phyloP scores from a whole-genome alignment of 2,113 vertebrate genomes.

The Saguinus midas region DNA sequence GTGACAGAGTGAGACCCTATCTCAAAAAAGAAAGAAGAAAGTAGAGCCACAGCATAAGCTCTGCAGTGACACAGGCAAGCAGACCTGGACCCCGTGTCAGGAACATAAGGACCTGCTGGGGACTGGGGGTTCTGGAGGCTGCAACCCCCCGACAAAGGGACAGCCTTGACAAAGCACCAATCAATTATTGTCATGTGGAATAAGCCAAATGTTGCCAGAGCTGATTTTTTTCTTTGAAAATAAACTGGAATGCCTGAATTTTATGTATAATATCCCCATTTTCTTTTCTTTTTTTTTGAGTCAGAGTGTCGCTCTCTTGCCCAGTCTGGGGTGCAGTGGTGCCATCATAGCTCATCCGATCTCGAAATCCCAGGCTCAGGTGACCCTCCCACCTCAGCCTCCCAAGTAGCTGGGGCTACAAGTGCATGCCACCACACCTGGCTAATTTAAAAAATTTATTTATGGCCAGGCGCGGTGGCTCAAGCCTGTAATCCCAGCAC shows the following conservation, averaged over 20 bases:
- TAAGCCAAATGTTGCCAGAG: neutral
- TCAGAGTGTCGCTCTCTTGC: no score
- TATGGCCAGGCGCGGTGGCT: no score
- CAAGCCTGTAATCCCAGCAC: no score
- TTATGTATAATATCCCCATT: slow-evolving; percentile 33
- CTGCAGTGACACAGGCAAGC: neutral
- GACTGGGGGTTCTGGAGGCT: neutral
- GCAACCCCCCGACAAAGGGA: neutral
- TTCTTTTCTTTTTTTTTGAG: neutral
- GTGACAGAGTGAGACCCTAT: no score
- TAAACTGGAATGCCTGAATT: slow-evolving; percentile 23
- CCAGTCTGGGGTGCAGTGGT: no score
- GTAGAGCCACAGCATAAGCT: neutral
- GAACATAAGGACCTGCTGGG: neutral
- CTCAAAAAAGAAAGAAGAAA: neutral
- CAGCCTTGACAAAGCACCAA: neutral
- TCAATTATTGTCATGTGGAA: neutral
- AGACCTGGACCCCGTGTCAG: neutral
- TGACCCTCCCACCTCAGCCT: no score
- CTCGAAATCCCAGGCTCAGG: no score
- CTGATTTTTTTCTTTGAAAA: neutral
- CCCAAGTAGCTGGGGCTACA: no score
- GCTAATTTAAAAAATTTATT: no score
- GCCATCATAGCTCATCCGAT: no score
- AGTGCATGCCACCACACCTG: no score